Evolutionary conservation across 2,113 vertebrate species (phyloP).

Genomic region (Ranitomeya variabilis): DNA sequence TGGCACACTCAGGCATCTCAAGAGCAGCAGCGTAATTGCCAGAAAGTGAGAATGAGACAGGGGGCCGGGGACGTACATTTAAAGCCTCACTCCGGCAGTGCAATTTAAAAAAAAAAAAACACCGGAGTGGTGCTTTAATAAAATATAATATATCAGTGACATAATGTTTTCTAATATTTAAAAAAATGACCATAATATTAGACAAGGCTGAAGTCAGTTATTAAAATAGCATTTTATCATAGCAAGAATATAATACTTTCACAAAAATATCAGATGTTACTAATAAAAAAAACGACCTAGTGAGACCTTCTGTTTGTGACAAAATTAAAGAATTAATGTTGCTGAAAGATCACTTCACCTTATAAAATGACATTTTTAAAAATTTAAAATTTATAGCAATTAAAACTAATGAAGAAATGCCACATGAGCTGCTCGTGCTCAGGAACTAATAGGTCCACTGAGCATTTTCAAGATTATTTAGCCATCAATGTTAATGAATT

Average conservation of each 20-base stretch:
- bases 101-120: too few relatives aligned
- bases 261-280: constrained; percentile 68
- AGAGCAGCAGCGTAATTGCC: too few relatives aligned
- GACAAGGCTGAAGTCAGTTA: neutral
- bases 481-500: constrained; percentile 81
- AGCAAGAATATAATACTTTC: constrained; percentile 63
- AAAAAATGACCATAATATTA: neutral
- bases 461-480: constrained; percentile 79
- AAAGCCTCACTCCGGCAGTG: neutral
- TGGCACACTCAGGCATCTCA: too few relatives aligned
- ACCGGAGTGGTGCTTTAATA: neutral
- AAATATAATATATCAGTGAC: neutral
- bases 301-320: constrained; percentile 79
- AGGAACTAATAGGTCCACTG: constrained; percentile 82
- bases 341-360: constrained; percentile 82
- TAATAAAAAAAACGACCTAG: constrained; percentile 68
- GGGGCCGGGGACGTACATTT: too few relatives aligned
- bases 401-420: constrained; percentile 85
- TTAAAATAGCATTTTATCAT: neutral
- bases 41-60: too few relatives aligned
- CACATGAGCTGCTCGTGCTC: constrained; percentile 79
- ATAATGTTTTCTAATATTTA: neutral
- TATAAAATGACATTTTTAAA: constrained; percentile 75
- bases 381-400: constrained; percentile 83
- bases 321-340: constrained; percentile 81